These are phyloP conservation scores for Pitta sordida DNA, from an alignment of 2,113 vertebrate genomes.

Conservation along the genomic window DNA sequence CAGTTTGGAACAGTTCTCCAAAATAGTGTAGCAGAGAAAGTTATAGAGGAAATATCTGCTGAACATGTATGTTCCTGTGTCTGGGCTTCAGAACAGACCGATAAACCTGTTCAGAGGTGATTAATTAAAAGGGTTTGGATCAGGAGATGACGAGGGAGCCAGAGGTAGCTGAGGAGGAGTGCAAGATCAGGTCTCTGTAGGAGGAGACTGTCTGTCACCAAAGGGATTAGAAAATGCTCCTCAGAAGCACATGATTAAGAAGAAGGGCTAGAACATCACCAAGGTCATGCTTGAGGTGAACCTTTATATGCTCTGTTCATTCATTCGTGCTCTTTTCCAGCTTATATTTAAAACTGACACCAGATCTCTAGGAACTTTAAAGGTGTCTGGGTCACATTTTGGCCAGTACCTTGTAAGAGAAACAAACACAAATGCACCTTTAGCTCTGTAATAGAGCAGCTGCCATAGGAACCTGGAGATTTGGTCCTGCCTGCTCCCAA, in stretches of 20 bases:
- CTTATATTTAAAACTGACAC: not conserved
- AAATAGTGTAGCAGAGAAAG: constrained; percentile 9
- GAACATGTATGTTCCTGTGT: constrained; percentile 8
- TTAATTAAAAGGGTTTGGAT: not conserved
- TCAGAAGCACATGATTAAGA: not conserved
- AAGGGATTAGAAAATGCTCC: not conserved
- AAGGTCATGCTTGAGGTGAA: not conserved
- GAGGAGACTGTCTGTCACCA: not conserved
- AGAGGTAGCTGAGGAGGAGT: not conserved
- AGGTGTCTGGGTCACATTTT: not conserved
- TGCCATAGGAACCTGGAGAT: not conserved
- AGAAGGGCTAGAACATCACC: not conserved
- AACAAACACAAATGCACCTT: not conserved
- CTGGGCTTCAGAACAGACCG: not conserved
- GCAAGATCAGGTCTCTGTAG: not conserved
- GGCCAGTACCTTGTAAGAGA: not conserved
- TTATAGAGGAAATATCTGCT: not conserved
- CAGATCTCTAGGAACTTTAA: not conserved
- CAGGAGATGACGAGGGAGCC: not conserved
- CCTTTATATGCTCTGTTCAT: not conserved
- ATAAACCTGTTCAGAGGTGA: not conserved
- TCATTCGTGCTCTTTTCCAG: not conserved
- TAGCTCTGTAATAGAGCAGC: not conserved
- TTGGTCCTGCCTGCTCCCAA: not conserved
- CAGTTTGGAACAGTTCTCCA: not conserved